These are phyloP conservation scores for Galleria mellonella DNA, from an alignment of 1,140 invertebrate species.

Conservation along the genomic window DNA sequence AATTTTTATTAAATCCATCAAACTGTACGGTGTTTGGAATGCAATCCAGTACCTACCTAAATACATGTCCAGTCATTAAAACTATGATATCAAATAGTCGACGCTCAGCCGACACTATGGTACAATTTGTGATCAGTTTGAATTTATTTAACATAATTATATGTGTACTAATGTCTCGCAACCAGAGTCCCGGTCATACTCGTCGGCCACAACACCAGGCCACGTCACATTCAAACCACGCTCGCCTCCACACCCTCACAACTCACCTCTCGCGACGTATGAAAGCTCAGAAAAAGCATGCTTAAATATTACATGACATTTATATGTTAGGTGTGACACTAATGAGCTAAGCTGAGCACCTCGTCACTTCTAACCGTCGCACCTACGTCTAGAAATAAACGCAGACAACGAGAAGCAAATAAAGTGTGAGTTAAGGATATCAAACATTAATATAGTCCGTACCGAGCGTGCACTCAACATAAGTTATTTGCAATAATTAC, in stretches of 20 bases:
- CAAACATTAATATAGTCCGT: slow-evolving; percentile 34
- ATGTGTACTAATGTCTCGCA: slow-evolving; percentile 11
- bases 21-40: slow-evolving; percentile 67
- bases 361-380: neutral
- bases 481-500: slow-evolving; percentile 60
- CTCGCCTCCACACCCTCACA: slow-evolving; percentile 4
- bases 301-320: slow-evolving; percentile 37
- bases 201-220: slow-evolving; percentile 13
- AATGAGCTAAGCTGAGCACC: slow-evolving; percentile 33
- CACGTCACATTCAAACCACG: slow-evolving; percentile 12
- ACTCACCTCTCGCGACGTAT: slow-evolving; percentile 9
- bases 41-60: slow-evolving; percentile 54
- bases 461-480: slow-evolving; percentile 65
- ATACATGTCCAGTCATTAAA: slow-evolving; percentile 47
- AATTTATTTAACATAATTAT: slow-evolving; percentile 1
- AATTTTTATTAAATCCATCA: slow-evolving; percentile 49
- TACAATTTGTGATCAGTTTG: slow-evolving; percentile 26
- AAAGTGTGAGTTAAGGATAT: slow-evolving; percentile 54
- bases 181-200: slow-evolving; percentile 6
- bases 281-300: slow-evolving; percentile 41
- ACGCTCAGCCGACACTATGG: slow-evolving; percentile 14
- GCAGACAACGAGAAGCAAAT: slow-evolving; percentile 52
- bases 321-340: slow-evolving; percentile 38
- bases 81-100: slow-evolving; percentile 36
- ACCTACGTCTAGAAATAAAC: slow-evolving; percentile 21